These are phyloP conservation scores for Molothrus ater DNA, from an alignment of 2,797 vertebrate genomes.

Conservation along the genomic window DNA sequence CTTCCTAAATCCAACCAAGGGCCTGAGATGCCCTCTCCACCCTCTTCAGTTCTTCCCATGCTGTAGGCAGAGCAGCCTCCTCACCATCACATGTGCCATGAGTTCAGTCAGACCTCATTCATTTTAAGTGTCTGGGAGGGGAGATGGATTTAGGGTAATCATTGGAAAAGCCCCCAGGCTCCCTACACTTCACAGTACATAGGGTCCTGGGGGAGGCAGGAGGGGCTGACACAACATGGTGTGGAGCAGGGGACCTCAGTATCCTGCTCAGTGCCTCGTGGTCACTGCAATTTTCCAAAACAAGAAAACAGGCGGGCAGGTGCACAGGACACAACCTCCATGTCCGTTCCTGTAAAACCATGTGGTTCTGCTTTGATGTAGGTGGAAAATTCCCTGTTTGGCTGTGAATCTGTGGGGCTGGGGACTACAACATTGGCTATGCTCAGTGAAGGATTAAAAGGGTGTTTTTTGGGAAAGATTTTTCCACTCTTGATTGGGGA, in stretches of 20 bases:
- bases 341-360: neutral
- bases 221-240: neutral
- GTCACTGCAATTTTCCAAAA: conserved; percentile 17
- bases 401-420: neutral
- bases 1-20: neutral
- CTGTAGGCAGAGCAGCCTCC: neutral
- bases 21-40: neutral
- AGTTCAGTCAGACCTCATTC: neutral
- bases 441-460: neutral
- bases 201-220: neutral
- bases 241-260: neutral
- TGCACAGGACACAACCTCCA: neutral
- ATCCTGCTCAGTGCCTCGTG: neutral
- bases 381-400: conserved; percentile 63
- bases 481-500: conserved; percentile 54
- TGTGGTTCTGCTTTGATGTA: conserved; percentile 22
- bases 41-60: neutral
- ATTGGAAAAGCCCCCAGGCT: neutral
- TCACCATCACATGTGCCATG: neutral
- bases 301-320: neutral
- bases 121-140: neutral
- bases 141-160: neutral
- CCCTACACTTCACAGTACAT: fast-evolving
- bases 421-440: neutral
- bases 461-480: conserved; percentile 59